A percentile compares a stretch with the other conserved stretches of the same genome.
These are phyloP conservation scores for Heliopora coerulea DNA, from an alignment of 92 coral and sea anemone species.

Conservation along the genomic window DNA sequence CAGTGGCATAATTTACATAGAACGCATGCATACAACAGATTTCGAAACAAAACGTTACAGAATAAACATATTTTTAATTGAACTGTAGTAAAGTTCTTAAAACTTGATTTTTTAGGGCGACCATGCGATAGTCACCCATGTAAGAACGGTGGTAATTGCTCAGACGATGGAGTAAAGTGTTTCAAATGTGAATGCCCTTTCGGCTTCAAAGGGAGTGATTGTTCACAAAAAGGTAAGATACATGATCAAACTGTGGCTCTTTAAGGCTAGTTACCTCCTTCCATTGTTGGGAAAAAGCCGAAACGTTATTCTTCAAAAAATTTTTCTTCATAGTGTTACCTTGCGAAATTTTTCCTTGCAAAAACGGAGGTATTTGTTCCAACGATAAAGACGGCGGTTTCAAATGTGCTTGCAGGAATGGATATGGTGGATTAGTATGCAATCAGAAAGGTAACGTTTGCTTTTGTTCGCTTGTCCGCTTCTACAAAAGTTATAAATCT, in stretches of 20 bases:
- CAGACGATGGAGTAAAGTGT: constrained; percentile 6
- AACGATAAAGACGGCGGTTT: not conserved
- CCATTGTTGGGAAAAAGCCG: too few relatives aligned
- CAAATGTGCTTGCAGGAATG: constrained; percentile 15
- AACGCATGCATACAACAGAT: too few relatives aligned
- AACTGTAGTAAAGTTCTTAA: too few relatives aligned
- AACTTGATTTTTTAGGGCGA: constrained; percentile 1
- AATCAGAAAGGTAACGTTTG: constrained; percentile 14
- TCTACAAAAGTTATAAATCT: too few relatives aligned
- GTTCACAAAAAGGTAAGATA: constrained; percentile 10
- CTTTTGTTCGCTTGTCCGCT: not conserved
- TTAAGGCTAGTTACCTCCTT: too few relatives aligned
- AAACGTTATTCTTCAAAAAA: too few relatives aligned
- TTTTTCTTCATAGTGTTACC: not conserved
- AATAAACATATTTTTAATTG: too few relatives aligned
- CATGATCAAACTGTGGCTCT: too few relatives aligned
- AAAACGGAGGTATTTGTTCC: constrained; percentile 7
- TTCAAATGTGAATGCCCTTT: constrained; percentile 6
- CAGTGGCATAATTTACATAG: too few relatives aligned
- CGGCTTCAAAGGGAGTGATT: constrained; percentile 10
- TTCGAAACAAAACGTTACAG: too few relatives aligned
- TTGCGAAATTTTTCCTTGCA: constrained; percentile 4
- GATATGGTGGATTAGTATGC: constrained; percentile 20
- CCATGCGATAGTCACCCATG: constrained; percentile 18
- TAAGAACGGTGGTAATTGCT: constrained; percentile 12